Base-by-base conservation (phyloP, 1,140 invertebrate species). In the Aphelinus atriplicis region DNA sequence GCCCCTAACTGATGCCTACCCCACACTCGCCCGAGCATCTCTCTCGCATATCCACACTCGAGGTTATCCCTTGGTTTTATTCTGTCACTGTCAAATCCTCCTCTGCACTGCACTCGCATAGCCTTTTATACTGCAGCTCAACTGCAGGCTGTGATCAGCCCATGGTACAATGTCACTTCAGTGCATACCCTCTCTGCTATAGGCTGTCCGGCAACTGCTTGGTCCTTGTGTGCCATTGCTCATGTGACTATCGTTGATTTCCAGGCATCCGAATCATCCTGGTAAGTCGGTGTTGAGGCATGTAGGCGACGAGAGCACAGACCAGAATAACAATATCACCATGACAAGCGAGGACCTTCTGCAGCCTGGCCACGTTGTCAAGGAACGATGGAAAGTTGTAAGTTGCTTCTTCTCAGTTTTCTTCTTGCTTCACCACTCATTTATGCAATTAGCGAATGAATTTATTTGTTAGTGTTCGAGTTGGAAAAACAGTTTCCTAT, bases 381-480 rank as follows among this genome's bases (percentile, higher is more conserved):
- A 98, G 88, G 97, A 99, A 87, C 88, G 97, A 86, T 99, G 97
- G 97, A 98, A 98, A 95, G 97, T 99, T 83, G 92, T 94, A 83
- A 91, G 92, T 85, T 10, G 53, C 7, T 7, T 5, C 9, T 53
- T 6, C 4, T 53, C 51, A 53, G 4, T 53, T 6, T 53, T 4
- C 4, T 53, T 53, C 9, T 53, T 53, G 51, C 9, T 53, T 53
- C 51, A 53, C 51, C 9, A 53, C 4, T 53, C 4, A 53, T 0
- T 53, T 53, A 53, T 53, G 4, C 4, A 53, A 53, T 6, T 9
- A 6, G 4, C 9, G 51, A 4, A 6, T 53, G 4, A 60, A 60
- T 60, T 60, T 7, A 60, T 60, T 60, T 60, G n/a, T n/a, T 60
- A 60, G 51, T 53, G 4, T 53, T 53, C 9, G 9, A 53, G 4